Base-by-base conservation (phyloP, 2,113 vertebrate species). In the Merops nubicus region DNA sequence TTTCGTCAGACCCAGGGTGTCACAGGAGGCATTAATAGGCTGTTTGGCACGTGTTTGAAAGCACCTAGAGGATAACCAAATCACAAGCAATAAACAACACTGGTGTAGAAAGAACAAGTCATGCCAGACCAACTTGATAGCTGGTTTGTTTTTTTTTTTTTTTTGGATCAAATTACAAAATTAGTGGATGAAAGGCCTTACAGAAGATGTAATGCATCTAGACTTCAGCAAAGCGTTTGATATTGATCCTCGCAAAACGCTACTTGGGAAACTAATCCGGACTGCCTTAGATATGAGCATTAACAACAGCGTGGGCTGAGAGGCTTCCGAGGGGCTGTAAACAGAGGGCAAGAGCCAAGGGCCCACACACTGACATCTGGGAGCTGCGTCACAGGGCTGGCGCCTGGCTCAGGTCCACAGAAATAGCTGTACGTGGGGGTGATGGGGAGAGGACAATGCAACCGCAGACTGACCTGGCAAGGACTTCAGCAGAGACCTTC, bases 21-120 rank as follows among this genome's bases (percentile, higher is more conserved):
- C 92, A 83, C 84, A 91, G 92, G 74, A 92, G 84, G 89, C 87
- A 68, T 86, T 96, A 97, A 93, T 63, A 53, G 95, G 91, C 80
- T 94, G 95, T 51, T 95, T 29, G 14, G 70, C 6, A 28, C 20
- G 0, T 91, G 84, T 83, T 88, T 80, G 93, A 94, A 89, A 88
- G 91, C 63, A 63, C 95, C 89, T 23, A 31, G 96, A 96, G 96
- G 89, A 93, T 69, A 94, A 72, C 50, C 3, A 0, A 69, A 85
- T 34, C 74, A 77, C 54, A 14, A 81, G 93, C 83, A 91, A 91
- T 94, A 96, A 95, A 90, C 86, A 94, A 21, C 86, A 1, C 11
- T 1, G 40, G 84, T 95, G 92, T 70, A 42, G 77, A 88, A 91
- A 96, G 85, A 95, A 18, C 51, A 14, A 83, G 91, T 82, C 68